phyloP scores from a whole-genome alignment of 2,888 invertebrate genomes.

The Prosopocoilus inquinatus region DNA sequence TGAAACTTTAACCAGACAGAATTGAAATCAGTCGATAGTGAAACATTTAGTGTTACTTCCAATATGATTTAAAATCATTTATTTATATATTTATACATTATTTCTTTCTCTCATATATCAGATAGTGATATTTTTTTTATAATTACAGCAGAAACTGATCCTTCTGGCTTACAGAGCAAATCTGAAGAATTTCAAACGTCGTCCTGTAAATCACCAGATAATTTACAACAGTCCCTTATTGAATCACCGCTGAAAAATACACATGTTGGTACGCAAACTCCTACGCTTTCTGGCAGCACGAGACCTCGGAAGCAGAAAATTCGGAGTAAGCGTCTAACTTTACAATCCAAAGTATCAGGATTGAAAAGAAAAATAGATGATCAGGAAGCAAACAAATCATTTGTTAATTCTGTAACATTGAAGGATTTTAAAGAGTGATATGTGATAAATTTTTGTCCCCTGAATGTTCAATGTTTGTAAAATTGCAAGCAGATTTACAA shows the following conservation, averaged over 20 bases:
- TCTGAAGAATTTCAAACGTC: not conserved
- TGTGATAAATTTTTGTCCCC: not conserved
- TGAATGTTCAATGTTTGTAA: not conserved
- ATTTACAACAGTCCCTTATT: not conserved
- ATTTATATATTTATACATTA: too few relatives aligned
- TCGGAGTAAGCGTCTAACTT: not conserved
- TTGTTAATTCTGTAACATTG: not conserved
- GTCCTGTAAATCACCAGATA: not conserved
- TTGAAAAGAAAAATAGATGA: not conserved
- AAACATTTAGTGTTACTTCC: too few relatives aligned
- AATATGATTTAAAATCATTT: too few relatives aligned
- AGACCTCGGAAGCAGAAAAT: not conserved
- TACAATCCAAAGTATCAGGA: too few relatives aligned
- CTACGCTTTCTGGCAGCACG: not conserved
- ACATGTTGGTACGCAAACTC: not conserved
- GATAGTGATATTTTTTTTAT: too few relatives aligned
- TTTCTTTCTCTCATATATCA: too few relatives aligned
- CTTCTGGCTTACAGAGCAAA: too few relatives aligned
- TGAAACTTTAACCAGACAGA: too few relatives aligned
- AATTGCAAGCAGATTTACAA: constrained; percentile 1
- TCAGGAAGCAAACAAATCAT: not conserved
- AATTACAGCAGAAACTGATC: too few relatives aligned
- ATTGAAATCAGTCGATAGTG: too few relatives aligned
- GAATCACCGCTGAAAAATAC: not conserved
- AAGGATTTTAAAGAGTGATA: not conserved